Conservation (phyloP, 1,140 invertebrate species). For the Augochlora pura region DNA sequence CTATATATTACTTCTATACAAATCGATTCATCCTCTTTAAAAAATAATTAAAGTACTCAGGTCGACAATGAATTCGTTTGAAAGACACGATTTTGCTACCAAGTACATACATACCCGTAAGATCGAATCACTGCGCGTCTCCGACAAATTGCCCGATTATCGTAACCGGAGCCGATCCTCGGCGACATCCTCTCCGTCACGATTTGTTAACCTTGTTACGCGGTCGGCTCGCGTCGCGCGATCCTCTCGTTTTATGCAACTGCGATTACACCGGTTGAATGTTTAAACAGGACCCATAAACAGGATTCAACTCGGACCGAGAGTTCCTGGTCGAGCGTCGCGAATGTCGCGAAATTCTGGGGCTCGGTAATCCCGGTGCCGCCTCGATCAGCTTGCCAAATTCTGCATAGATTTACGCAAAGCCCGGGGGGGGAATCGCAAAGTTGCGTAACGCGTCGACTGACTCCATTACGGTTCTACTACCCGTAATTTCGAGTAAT, state of each 20-base stretch:
- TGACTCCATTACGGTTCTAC: neutral
- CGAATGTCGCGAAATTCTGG: neutral
- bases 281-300: conserved; percentile 39
- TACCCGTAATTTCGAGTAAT: too few species aligned
- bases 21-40: too few species aligned
- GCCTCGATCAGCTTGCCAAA: neutral
- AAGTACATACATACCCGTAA: too few species aligned
- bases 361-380: neutral
- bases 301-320: neutral
- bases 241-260: conserved; percentile 44
- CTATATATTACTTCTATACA: too few species aligned
- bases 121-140: too few species aligned
- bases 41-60: too few species aligned
- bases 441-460: neutral
- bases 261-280: conserved; percentile 40
- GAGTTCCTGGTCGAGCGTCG: conserved; percentile 5
- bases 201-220: conserved; percentile 50
- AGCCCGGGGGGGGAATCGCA: neutral
- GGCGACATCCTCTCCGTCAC: conserved; percentile 29
- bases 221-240: conserved; percentile 19
- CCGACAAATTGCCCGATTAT: conserved; percentile 34
- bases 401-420: conserved; percentile 3
- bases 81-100: too few species aligned
- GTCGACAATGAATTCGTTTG: too few species aligned
- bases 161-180: conserved; percentile 30